Evolutionary conservation across 2,888 invertebrate species (phyloP), one percentile per base, ranked within the genome.

Genomic region (Parochlus steinenii): DNA sequence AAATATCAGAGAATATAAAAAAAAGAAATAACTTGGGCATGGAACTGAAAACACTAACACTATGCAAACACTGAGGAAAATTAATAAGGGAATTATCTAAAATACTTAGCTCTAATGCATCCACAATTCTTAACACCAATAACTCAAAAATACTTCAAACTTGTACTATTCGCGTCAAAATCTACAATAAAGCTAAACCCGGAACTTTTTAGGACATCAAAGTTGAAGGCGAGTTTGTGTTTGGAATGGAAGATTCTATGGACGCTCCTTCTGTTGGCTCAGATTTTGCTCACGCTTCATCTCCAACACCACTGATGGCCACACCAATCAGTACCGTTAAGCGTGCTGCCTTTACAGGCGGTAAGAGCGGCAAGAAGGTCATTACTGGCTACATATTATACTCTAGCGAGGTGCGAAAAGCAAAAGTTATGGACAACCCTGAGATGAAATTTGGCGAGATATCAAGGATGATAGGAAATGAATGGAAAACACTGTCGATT

Each of bases 331-430:
- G 56, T 17, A 52, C 55, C 3, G 56, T 56, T 33, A 37, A 44
- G 1, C 43, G 42, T 30, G 36, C 36, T n/a, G 36, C 36, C 17
- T 36, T 36, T 28, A 33, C 38, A 37, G 47, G 47, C 34, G 41
- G 46, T 53, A 64, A 36, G 49, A 57, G 71, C 51, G 74, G 74
- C 46, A 83, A 81, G 63, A 79, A 85, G 60, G 68, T 85, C 42
- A 81, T 85, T 48, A 95, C 93, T 40, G 97, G 97, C 6, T 98
- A 98, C 64, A 97, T 98, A 46, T 68, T 98, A 40, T 98, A 93
- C 64, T 93, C 97, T 26, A 85, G 93, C 51, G 97, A 98, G 63
- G 80, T 90, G 31, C 71, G 98, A 37, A 89, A 90, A 56, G 74
- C 77, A 35, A 85, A 97, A 43, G 80, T 89, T 43, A 80, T 85